Percentiles rank a stretch among this genome's conserved stretches.
Conservation (phyloP, 2,888 invertebrate genomes). For the Taenaris catops region DNA sequence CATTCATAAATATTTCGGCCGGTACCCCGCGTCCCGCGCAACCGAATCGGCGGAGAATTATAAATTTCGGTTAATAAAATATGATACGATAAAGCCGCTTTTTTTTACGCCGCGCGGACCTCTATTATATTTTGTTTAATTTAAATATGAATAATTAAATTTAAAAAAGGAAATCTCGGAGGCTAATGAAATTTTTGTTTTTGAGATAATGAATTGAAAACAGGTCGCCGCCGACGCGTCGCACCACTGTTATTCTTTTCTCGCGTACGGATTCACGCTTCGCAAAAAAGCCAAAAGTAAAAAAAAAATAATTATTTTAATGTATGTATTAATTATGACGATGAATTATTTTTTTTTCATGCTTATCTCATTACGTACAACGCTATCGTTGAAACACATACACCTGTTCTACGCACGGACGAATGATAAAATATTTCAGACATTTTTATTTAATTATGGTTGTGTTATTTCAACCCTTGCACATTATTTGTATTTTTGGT, state of each 20-base stretch:
- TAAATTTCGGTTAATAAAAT: slow-evolving; percentile 78
- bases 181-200: slow-evolving; percentile 79
- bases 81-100: slow-evolving; percentile 76
- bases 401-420: slow-evolving; percentile 15
- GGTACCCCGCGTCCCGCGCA: slow-evolving; percentile 36
- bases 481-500: slow-evolving; percentile 6
- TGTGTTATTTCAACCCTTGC: slow-evolving; percentile 1
- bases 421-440: slow-evolving; percentile 19
- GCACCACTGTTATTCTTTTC: slow-evolving; percentile 67
- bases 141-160: slow-evolving; percentile 80
- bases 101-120: slow-evolving; percentile 57
- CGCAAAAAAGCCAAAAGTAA: slow-evolving; percentile 40
- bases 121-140: slow-evolving; percentile 80
- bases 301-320: slow-evolving; percentile 51
- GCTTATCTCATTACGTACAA: slow-evolving; percentile 41
- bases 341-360: slow-evolving; percentile 57
- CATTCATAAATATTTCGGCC: slow-evolving; percentile 76
- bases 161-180: slow-evolving; percentile 73
- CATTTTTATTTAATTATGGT: slow-evolving; percentile 21
- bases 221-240: slow-evolving; percentile 59
- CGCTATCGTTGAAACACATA: slow-evolving; percentile 18
- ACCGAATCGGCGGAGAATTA: slow-evolving; percentile 75
- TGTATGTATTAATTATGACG: slow-evolving; percentile 70
- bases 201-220: slow-evolving; percentile 80
- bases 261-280: slow-evolving; percentile 68